These are phyloP conservation scores for Sinocyclocheilus anophthalmus DNA, from an alignment of 2,113 vertebrate species.

Conservation along the genomic window DNA sequence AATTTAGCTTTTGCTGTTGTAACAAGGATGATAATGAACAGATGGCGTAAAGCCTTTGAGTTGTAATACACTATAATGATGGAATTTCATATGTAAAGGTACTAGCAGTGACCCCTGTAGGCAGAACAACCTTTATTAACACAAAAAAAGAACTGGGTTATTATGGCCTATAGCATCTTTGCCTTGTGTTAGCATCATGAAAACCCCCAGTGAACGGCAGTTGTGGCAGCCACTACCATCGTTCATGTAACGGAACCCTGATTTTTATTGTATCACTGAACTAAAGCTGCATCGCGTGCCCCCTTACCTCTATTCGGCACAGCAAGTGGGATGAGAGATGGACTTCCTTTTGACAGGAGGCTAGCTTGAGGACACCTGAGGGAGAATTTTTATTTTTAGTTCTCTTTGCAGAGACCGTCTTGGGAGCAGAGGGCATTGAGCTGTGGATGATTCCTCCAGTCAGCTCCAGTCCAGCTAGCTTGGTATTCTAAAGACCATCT, in stretches of 20 bases:
- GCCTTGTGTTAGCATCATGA: not conserved
- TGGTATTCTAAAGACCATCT: slow-evolving; percentile 56
- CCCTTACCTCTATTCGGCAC: slow-evolving; percentile 9
- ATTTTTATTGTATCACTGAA: slow-evolving; percentile 36
- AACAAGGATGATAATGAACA: not conserved
- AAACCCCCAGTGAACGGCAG: not conserved
- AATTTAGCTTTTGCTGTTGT: not conserved
- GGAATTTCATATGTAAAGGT: not conserved
- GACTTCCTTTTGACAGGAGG: slow-evolving; percentile 58
- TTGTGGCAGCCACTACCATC: not conserved
- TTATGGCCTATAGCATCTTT: not conserved
- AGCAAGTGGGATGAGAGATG: slow-evolving; percentile 54
- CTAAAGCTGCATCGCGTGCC: not conserved
- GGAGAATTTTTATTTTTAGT: slow-evolving; percentile 64
- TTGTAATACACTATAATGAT: not conserved
- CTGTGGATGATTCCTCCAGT: slow-evolving; percentile 61
- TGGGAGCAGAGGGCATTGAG: slow-evolving; percentile 61
- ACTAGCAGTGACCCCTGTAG: not conserved
- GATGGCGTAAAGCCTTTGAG: not conserved
- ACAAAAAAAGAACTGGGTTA: not conserved
- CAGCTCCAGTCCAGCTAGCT: slow-evolving; percentile 53
- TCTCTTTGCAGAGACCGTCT: slow-evolving; percentile 55
- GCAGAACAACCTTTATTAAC: not conserved
- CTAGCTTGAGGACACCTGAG: slow-evolving; percentile 55
- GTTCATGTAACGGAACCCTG: not conserved